Percentiles rank a stretch among this genome's conserved stretches.
phyloP scores from a whole-genome alignment of 2,888 invertebrate genomes.

The Caradrina clavipalpis region DNA sequence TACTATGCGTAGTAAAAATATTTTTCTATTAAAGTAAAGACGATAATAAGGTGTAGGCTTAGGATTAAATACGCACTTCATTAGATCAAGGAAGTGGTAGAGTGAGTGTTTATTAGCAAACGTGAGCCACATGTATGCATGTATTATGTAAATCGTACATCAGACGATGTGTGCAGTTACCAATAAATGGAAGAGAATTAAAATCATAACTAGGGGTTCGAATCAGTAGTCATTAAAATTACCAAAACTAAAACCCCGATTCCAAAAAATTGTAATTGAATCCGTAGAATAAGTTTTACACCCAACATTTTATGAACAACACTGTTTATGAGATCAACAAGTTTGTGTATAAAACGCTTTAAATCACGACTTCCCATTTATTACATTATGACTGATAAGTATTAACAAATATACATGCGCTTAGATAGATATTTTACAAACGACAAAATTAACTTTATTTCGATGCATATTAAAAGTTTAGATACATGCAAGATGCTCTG shows the following conservation, averaged over 20 bases:
- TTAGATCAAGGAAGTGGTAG: constrained; percentile 2
- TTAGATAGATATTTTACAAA: constrained; percentile 56
- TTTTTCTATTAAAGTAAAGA: neutral
- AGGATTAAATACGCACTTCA: neutral
- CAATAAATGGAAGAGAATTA: neutral
- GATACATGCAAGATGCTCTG: constrained; percentile 5
- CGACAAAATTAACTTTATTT: constrained; percentile 19
- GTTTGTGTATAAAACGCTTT: constrained; percentile 38
- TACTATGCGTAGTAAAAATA: neutral
- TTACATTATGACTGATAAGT: constrained; percentile 61
- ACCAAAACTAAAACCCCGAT: neutral
- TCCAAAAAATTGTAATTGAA: neutral
- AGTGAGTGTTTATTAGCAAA: neutral
- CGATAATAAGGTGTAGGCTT: neutral
- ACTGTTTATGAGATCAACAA: neutral
- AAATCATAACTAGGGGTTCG: neutral
- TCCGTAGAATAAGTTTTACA: constrained; percentile 17
- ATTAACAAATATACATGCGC: constrained; percentile 34
- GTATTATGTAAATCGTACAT: too few species aligned
- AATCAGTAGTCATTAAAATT: neutral
- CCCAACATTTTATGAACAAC: neutral
- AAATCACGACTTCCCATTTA: constrained; percentile 24
- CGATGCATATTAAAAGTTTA: neutral
- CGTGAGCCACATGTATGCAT: constrained; percentile 22
- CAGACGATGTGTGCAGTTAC: constrained; percentile 11